Evolutionary conservation across 2,888 invertebrate species (phyloP), one percentile per base, ranked within the genome.

Genomic region (Cheilosia variabilis): DNA sequence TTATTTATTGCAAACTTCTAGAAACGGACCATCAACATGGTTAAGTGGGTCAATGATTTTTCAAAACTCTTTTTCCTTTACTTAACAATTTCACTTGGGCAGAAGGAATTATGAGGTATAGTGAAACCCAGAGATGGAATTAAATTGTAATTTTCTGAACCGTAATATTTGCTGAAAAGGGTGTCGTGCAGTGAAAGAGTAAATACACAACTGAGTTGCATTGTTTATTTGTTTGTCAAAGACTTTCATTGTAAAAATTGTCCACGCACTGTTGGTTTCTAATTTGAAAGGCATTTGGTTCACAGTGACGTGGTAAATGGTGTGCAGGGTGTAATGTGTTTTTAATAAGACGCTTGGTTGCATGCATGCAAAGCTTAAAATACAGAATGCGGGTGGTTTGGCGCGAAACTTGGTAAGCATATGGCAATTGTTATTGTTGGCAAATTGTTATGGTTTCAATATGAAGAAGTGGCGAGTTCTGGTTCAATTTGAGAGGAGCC

Each of bases 321-420:
- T 22, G 15, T 55, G 34, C 31, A 47, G 27, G 53, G 17, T 37
- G 4, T 62, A 73, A 65, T 55, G 73, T 24, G n/a, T 22, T 65
- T 73, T 73, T 73, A 73, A 73, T 57, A 62, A 63, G 73, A 5
- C 27, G 34, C 55, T 37, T 63, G 63, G 73, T 63, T 62, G 55
- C 31, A 52, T 62, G 53, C 15, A 24, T 47, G 19, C 37, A 13
- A 4, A 13, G 13, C 1, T 13, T 3, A 37, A 4, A 37, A 13
- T 37, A 37, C 13, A 37, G 13, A 34, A 34, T 34, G 34, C 9
- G 3, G 9, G 34, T 3, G 34, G 10, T 37, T 4, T 37, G 37
- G 4, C 1, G 37, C 37, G 37, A 37, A 37, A 10, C 37, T 37
- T 13, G 37, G 37, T 13, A 9, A 9, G 31, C 2, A 2, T 9